These are phyloP conservation scores for Sceloporus tristichus DNA, from an alignment of 2,113 vertebrate genomes.

Conservation along the genomic window DNA sequence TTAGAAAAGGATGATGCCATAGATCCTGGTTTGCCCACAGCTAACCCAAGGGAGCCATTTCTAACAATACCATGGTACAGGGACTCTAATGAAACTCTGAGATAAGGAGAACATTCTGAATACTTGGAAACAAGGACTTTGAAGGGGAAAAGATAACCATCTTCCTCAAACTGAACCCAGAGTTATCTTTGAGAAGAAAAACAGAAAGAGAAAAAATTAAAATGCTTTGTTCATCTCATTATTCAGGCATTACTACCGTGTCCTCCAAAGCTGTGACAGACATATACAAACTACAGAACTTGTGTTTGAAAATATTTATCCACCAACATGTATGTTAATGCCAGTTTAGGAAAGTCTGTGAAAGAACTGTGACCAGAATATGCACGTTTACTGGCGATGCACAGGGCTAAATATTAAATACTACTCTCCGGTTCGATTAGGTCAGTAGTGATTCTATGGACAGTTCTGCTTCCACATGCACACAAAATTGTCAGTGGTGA, in stretches of 20 bases:
- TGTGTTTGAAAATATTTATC: conserved; percentile 29
- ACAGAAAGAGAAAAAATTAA: conserved; percentile 34
- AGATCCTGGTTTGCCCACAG: conserved; percentile 24
- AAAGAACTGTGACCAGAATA: background rate
- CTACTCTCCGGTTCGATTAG: conserved; percentile 1
- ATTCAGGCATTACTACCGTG: conserved; percentile 21
- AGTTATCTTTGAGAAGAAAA: conserved; percentile 40
- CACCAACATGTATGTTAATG: conserved; percentile 37
- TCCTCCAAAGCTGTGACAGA: conserved; percentile 31
- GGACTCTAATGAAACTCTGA: conserved; percentile 46
- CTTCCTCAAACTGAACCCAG: conserved; percentile 25
- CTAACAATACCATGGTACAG: conserved; percentile 47
- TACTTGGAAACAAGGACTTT: conserved; percentile 27
- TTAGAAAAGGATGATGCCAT: conserved; percentile 62
- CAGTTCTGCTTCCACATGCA: background rate
- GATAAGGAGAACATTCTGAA: conserved; percentile 49
- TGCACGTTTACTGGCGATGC: background rate
- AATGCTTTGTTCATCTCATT: conserved; percentile 37
- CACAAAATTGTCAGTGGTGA: background rate
- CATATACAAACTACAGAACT: conserved; percentile 8
- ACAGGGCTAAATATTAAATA: background rate
- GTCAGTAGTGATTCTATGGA: background rate
- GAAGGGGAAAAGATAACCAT: conserved; percentile 41
- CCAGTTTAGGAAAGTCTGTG: conserved; percentile 5
- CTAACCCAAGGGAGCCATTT: conserved; percentile 54